phyloP scores from a whole-genome alignment of 2,888 invertebrate genomes.

The Syritta pipiens region DNA sequence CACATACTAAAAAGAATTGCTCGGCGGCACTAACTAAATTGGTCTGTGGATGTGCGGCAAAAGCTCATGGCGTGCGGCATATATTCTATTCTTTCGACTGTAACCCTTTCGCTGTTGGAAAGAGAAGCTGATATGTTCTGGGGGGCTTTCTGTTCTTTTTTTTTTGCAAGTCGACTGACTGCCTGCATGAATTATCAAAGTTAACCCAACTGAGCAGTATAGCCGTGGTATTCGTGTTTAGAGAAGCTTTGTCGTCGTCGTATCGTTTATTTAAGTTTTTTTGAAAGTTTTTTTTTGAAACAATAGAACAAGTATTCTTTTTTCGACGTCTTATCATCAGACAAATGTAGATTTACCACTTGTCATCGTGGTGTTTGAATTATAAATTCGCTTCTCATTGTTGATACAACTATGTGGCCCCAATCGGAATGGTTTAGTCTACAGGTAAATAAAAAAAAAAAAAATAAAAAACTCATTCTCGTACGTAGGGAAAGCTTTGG shows the following conservation, averaged over 20 bases:
- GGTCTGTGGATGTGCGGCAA: neutral
- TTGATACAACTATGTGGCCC: constrained; percentile 28
- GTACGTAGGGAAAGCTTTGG: neutral
- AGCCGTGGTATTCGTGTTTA: neutral
- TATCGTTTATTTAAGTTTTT: constrained; percentile 22
- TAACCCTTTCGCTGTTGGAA: constrained; percentile 31
- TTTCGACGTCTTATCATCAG: constrained; percentile 26
- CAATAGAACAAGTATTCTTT: no score
- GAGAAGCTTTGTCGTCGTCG: constrained; percentile 15
- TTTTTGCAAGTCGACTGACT: no score
- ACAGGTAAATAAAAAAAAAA: constrained; percentile 32
- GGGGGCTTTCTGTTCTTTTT: constrained; percentile 2
- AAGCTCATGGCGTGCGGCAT: constrained; percentile 30
- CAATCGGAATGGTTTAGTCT: constrained; percentile 5
- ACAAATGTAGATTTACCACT: constrained; percentile 2
- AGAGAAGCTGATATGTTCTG: constrained; percentile 13
- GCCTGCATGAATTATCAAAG: neutral
- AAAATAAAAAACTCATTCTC: no score
- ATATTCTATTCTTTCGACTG: neutral
- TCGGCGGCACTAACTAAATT: no score
- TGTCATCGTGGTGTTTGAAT: no score
- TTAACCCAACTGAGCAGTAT: constrained; percentile 3
- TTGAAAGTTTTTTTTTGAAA: no score
- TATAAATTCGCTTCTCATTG: neutral
- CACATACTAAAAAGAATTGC: constrained; percentile 41